Evolutionary conservation across 2,888 invertebrate species (phyloP).

Genomic region (Pogonocherus hispidulus): DNA sequence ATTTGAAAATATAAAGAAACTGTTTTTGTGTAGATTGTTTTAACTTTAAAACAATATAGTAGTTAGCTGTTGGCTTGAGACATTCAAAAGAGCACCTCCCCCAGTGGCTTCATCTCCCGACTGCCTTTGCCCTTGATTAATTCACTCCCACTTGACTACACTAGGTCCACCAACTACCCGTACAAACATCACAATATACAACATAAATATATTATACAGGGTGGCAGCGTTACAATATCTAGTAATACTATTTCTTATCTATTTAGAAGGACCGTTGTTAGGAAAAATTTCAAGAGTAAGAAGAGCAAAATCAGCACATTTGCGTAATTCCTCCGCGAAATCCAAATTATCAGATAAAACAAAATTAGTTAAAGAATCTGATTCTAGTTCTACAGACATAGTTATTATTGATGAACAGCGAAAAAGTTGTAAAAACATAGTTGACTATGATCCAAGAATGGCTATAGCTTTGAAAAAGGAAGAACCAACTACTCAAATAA

Average conservation of each 20-base stretch:
- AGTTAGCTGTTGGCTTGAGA: no score
- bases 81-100: no score
- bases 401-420: constrained; percentile 16
- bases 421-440: neutral
- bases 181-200: no score
- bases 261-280: constrained; percentile 65
- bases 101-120: no score
- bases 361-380: constrained; percentile 60
- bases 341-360: constrained; percentile 62
- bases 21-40: no score
- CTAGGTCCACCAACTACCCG: no score
- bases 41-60: no score
- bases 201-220: no score
- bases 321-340: constrained; percentile 61
- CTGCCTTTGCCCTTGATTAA: no score
- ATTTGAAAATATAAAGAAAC: no score
- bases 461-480: constrained; percentile 1
- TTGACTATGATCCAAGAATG: constrained; percentile 8
- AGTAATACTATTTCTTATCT: neutral
- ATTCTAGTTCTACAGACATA: constrained; percentile 65
- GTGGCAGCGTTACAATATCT: no score
- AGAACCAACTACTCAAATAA: constrained; percentile 19
- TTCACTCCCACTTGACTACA: no score
- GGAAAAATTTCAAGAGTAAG: constrained; percentile 78
- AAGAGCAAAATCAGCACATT: constrained; percentile 77